Evolutionary conservation across 2,113 vertebrate species (phyloP), one percentile per base, ranked within the genome.

Genomic region (Hucho hucho): DNA sequence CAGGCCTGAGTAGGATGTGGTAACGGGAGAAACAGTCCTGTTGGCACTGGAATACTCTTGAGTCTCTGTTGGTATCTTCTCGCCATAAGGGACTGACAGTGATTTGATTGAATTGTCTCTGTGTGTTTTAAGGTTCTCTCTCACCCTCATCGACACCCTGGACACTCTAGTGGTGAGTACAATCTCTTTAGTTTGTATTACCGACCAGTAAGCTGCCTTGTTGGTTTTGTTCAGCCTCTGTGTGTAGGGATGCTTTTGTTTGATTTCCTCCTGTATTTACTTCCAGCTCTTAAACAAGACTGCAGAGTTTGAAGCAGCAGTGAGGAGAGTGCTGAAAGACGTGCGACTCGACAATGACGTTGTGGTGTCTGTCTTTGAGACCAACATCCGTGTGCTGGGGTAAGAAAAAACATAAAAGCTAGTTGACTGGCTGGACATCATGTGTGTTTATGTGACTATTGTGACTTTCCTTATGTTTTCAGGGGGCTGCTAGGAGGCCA

Each of bases 381-480:
- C 98, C 89, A 99, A 99, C 92, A 99, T 99, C 85, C 94, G 98
- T 89, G 98, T 98, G 79, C 94, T 99, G 70, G 98, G 98, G 98
- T 99, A 86, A 97, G 67, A 22, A 24, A 22, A n/a, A 4, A 16
- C n/a, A 22, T 18, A 3, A n/a, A 22, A 43, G 37, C 20, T 18
- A 22, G 18, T 24, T 46, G n/a, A n/a, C 32, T 11, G 3, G 66
- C 9, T 32, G 7, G 18, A n/a, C 29, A 37, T 32, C 69, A 24
- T 76, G 64, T 78, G 26, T 71, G 53, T 59, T 29, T 56, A 61
- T 78, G 53, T 24, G 32, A 43, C 37, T 9, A 43, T 9, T 67
- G 4, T 14, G 4, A 70, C 24, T 66, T 28, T 65, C 24, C 46
- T 61, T 78, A 32, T 77, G 58, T 47, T 61, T 73, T 59, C 76